phyloP scores from a whole-genome alignment of 1,140 invertebrate species.

The Kradibia gibbosae region DNA sequence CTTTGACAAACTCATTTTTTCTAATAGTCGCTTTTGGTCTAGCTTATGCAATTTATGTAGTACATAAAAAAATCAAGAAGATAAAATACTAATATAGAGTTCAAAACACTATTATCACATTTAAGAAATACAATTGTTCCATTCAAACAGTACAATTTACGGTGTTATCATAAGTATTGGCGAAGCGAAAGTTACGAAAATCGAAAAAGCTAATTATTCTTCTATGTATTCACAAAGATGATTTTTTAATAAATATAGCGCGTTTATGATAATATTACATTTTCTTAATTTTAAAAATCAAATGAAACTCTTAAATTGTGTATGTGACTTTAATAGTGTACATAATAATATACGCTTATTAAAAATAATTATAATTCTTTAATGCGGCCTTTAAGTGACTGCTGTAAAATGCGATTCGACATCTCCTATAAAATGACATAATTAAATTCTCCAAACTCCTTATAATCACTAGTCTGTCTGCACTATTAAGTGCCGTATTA shows the following conservation, averaged over 20 bases:
- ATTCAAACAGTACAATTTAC: slow-evolving; percentile 10
- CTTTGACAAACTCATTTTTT: background rate
- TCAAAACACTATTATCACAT: slow-evolving; percentile 36
- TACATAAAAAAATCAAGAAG: background rate
- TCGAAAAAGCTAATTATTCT: background rate
- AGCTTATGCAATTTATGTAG: background rate
- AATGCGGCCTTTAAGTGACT: slow-evolving; percentile 19
- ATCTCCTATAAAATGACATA: slow-evolving; percentile 24
- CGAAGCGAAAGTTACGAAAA: background rate
- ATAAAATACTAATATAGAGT: slow-evolving; percentile 4
- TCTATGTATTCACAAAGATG: background rate
- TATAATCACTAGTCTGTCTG: background rate
- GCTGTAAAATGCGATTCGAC: slow-evolving; percentile 6
- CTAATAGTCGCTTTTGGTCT: background rate
- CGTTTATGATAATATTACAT: background rate
- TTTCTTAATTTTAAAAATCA: background rate
- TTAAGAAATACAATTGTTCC: slow-evolving; percentile 31
- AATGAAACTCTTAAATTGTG: background rate
- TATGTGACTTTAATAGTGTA: slow-evolving; percentile 39
- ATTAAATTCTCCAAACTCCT: slow-evolving; percentile 27
- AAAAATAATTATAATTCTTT: slow-evolving; percentile 36
- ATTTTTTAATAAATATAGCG: background rate
- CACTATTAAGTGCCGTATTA: background rate
- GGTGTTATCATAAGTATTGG: background rate
- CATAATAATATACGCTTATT: slow-evolving; percentile 40